phyloP scores from a whole-genome alignment of 2,113 vertebrate species.

The Prunella himalayana region DNA sequence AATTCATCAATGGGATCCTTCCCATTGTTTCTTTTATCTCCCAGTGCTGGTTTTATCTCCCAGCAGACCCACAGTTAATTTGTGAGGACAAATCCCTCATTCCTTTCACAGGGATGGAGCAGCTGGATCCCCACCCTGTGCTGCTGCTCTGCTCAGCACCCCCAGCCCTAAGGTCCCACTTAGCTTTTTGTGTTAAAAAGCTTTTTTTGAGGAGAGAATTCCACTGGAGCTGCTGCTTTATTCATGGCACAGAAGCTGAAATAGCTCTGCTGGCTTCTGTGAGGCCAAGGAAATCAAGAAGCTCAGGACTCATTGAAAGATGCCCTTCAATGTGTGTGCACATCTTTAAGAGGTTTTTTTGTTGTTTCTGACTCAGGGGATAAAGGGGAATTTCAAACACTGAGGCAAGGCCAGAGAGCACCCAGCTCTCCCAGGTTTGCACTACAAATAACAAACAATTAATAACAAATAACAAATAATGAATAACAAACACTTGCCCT shows the following conservation, averaged over 20 bases:
- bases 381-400: not conserved
- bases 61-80: not conserved
- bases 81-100: not conserved
- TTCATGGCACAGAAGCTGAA: not conserved
- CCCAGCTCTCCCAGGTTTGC: not conserved
- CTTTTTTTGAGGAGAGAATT: not conserved
- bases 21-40: not conserved
- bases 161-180: not conserved
- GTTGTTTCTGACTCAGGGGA: not conserved
- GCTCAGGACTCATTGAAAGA: not conserved
- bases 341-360: not conserved
- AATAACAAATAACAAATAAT: not conserved
- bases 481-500: not conserved
- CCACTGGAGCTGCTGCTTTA: not conserved
- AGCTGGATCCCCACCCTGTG: not conserved
- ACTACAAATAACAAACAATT: not conserved
- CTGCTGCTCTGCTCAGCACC: too few relatives aligned
- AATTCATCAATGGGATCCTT: not conserved
- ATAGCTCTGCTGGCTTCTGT: not conserved
- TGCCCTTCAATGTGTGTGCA: rapidly evolving
- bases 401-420: not conserved
- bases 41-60: not conserved
- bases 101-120: not conserved
- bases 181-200: not conserved
- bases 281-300: not conserved